Conservation (phyloP, 92 coral and sea anemone species). For the Desmophyllum pertusum region DNA sequence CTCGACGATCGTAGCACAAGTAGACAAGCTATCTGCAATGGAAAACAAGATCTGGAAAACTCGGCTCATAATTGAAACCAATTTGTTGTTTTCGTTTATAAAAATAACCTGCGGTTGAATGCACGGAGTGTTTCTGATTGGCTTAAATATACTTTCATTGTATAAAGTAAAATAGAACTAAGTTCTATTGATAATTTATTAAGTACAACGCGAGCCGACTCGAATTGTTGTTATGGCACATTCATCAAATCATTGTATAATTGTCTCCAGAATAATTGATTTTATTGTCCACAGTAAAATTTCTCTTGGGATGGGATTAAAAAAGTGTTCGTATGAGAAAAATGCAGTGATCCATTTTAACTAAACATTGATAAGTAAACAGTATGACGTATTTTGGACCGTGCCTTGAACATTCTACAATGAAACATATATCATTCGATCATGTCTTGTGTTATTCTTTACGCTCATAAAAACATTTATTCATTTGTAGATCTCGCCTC, state of each 20-base stretch:
- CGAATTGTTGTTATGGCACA: neutral
- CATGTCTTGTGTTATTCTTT: neutral
- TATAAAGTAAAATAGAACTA: neutral
- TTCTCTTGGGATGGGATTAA: neutral
- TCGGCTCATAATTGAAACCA: neutral
- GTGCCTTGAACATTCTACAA: neutral
- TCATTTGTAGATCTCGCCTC: neutral
- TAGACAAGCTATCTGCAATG: neutral
- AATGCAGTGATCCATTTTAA: neutral
- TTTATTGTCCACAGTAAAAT: neutral
- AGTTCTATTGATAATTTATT: constrained; percentile 18
- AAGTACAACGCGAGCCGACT: neutral
- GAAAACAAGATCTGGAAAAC: neutral
- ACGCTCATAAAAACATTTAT: neutral
- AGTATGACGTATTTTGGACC: neutral
- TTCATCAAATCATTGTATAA: neutral
- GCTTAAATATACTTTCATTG: neutral
- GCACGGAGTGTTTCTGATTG: neutral
- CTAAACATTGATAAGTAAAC: neutral
- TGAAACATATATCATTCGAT: neutral
- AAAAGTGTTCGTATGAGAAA: neutral
- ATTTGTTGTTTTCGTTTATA: neutral
- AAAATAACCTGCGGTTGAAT: neutral
- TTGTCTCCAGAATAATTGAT: neutral
- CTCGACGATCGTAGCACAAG: neutral